phyloP scores from a whole-genome alignment of 2,797 vertebrate species.

The Nannoperca obscura region DNA sequence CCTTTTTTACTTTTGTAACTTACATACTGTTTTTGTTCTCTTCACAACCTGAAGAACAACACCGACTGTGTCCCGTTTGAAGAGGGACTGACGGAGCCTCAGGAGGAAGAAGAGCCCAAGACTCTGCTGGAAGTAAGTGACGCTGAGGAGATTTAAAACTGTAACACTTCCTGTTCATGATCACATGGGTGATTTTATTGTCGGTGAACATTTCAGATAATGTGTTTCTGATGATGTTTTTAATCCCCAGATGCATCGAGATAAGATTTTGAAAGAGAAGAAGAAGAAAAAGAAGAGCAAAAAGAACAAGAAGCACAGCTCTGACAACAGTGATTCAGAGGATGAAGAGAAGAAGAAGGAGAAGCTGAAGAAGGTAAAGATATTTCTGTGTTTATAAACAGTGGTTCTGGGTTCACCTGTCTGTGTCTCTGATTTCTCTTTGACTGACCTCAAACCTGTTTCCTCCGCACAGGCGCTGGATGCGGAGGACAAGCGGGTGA shows the following conservation, averaged over 20 bases:
- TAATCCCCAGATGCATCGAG: slow-evolving; percentile 90
- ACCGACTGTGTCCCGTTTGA: slow-evolving; percentile 82
- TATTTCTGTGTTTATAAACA: neutral
- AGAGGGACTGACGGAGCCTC: slow-evolving; percentile 81
- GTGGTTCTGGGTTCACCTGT: neutral
- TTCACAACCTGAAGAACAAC: slow-evolving; percentile 68
- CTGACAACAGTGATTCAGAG: slow-evolving; percentile 93
- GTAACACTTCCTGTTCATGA: neutral
- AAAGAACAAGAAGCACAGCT: slow-evolving; percentile 90
- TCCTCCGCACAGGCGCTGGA: slow-evolving; percentile 88
- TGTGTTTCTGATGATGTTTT: neutral
- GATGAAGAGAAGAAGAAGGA: slow-evolving; percentile 94
- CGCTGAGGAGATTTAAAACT: neutral
- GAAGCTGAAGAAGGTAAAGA: slow-evolving; percentile 93
- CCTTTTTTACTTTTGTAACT: neutral
- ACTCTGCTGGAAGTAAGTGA: slow-evolving; percentile 91
- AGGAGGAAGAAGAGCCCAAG: slow-evolving; percentile 86
- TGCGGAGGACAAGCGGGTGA: slow-evolving; percentile 94
- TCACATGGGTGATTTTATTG: neutral
- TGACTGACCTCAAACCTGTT: slow-evolving; percentile 9
- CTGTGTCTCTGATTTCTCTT: neutral
- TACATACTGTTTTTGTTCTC: neutral
- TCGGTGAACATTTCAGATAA: neutral
- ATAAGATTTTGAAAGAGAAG: slow-evolving; percentile 92
- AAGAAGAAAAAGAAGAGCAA: slow-evolving; percentile 95